A percentile compares a stretch with the other conserved stretches of the same genome.
phyloP scores from a whole-genome alignment of 2,113 vertebrate genomes.

The Cavia aperea region DNA sequence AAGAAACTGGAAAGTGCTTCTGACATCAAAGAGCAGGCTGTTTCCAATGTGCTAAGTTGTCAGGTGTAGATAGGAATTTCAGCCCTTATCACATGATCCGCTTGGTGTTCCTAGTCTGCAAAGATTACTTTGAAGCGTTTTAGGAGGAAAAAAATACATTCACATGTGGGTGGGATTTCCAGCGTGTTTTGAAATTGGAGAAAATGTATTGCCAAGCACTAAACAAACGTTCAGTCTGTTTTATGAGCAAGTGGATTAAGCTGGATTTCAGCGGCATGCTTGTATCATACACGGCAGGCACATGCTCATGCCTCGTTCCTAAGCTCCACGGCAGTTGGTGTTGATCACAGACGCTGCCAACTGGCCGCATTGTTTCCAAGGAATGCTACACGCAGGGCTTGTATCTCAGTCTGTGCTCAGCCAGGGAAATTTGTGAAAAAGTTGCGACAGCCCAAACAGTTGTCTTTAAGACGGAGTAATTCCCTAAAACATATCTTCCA shows the following conservation, averaged over 20 bases:
- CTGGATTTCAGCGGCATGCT: conserved; percentile 51
- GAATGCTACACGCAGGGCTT: conserved; percentile 8
- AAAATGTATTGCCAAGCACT: conserved; percentile 62
- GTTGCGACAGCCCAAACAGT: neutral
- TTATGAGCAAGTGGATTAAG: conserved; percentile 67
- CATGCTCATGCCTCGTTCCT: conserved; percentile 25
- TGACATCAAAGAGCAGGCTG: conserved; percentile 40
- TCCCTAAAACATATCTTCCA: neutral
- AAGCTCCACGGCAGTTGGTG: conserved; percentile 52
- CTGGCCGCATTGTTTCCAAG: conserved; percentile 20
- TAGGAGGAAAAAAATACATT: conserved; percentile 14
- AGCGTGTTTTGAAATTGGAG: conserved; percentile 63
- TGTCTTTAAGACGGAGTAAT: conserved; percentile 19
- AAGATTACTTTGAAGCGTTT: conserved; percentile 53
- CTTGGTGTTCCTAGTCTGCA: conserved; percentile 25
- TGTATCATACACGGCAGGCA: conserved; percentile 18
- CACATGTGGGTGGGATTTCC: conserved; percentile 54
- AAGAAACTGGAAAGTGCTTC: conserved; percentile 9
- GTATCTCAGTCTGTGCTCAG: conserved; percentile 33
- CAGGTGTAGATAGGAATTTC: conserved; percentile 27
- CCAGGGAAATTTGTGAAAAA: conserved; percentile 33
- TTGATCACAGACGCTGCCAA: conserved; percentile 57
- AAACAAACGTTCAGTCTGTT: conserved; percentile 63
- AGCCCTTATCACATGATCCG: conserved; percentile 27
- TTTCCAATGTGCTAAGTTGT: conserved; percentile 14